These are phyloP conservation scores for Stigmatopora nigra DNA, from an alignment of 2,113 vertebrate species.

Conservation along the genomic window DNA sequence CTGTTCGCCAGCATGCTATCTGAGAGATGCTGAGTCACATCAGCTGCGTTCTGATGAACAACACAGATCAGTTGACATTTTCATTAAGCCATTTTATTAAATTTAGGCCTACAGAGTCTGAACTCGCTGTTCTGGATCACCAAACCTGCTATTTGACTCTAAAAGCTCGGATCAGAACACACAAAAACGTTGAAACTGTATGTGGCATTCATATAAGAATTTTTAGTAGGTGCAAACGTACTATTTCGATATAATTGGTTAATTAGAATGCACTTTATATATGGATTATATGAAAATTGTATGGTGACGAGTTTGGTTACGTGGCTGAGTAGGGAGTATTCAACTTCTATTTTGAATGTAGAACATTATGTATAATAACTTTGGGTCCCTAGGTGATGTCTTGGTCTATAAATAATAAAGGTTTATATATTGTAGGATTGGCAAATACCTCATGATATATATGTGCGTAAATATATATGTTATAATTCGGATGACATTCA, in stretches of 20 bases:
- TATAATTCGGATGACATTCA: neutral
- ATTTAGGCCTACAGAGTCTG: neutral
- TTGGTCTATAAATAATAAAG: neutral
- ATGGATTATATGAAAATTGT: slow-evolving; percentile 12
- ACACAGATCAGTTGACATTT: slow-evolving; percentile 21
- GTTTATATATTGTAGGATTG: neutral
- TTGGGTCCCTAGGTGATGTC: slow-evolving; percentile 1
- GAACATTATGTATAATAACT: slow-evolving; percentile 9
- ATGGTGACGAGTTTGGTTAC: slow-evolving; percentile 15
- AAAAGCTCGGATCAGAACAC: neutral
- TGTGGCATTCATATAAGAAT: neutral
- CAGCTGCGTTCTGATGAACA: neutral
- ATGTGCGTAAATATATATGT: neutral
- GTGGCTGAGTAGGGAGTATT: slow-evolving; percentile 25
- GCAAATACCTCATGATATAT: neutral
- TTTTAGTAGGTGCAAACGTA: neutral
- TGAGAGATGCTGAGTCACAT: slow-evolving; percentile 3
- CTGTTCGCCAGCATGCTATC: neutral
- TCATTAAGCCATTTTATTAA: neutral
- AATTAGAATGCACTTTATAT: neutral
- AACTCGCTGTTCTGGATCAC: neutral
- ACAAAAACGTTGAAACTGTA: neutral
- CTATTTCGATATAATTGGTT: slow-evolving; percentile 7
- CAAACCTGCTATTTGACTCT: neutral
- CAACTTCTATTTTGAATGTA: slow-evolving; percentile 8